Base-by-base conservation (phyloP, 2,888 invertebrate species). In the Drosophila yooni region DNA sequence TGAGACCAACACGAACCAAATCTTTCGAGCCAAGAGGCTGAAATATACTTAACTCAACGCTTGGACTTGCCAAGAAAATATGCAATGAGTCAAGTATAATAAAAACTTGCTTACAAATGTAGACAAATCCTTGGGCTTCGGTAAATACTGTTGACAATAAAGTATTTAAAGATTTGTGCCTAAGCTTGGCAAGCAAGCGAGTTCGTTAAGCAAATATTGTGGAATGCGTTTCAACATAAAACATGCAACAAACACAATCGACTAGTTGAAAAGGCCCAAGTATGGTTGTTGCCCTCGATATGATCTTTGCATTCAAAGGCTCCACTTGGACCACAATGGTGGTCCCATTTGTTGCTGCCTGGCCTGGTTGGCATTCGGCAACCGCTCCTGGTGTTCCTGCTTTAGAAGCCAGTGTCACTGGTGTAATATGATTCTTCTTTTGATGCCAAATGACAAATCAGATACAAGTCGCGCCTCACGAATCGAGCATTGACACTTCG, bases 401-500 rank as follows among this genome's bases (percentile, higher is more conserved):
- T 8, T 25, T 25, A 2, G 46, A 2, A 8, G 21, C 46, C 15
- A 46, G 25, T 27, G 46, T 46, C 21, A 27, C 46, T 25, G 15
- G 81, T 86, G 89, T 87, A 89, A 89, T 70, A 78, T 63, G 88
- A 83, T 70, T 72, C 81, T 50, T 36, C 62, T 74, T 80, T 75
- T 81, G 81, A 75, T 75, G 83, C 54, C 64, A 76, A 83, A 87
- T 83, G 83, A 83, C 83, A 83, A 89, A 83, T 89, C 83, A 87
- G 83, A 89, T 83, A 89, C 87, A 89, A 87, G 84, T 81, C 66
- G 88, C 85, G 59, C 63, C 69, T 83, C 83, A 89, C 89, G 89
- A 83, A 74, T 50, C 63, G 61, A 60, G 62, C 46, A 57, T 56
- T 65, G 82, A 88, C 82, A 82, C 82, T 82, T 82, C 53, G 31